Base-by-base conservation (phyloP, 2,888 invertebrate species). In the Apantesis nais region DNA sequence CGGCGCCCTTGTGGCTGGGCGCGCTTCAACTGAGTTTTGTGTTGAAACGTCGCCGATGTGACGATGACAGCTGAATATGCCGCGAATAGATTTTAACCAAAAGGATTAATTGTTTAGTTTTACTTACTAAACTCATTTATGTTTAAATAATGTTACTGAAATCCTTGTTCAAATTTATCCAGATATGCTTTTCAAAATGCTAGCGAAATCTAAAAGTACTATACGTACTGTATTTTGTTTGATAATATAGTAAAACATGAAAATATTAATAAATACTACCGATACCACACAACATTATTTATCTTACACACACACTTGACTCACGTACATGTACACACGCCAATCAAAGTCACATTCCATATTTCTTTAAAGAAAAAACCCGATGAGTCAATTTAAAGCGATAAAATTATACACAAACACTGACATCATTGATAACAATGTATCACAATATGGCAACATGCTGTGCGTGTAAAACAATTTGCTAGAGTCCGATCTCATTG, bases 1-100 rank as follows among this genome's bases (percentile, higher is more conserved):
- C 84, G 92, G 91, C 91, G 90, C 90, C 90, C 78, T 77, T 78
- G 81, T 81, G 91, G 88, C 89, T 91, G 90, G 90, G 89, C 78
- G 83, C 89, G 90, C 83, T 85, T 79, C 90, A 90, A 90, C 88
- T 80, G 74, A 76, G 74, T 87, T 58, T 92, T 77, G 70, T 74
- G 84, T 88, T 90, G 90, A 80, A 89, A 86, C 91, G 88, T 82
- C 78, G 82, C 89, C 89, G 89, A 87, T 79, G 73, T 74, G 94
- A 94, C 94, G 93, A 78, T 85, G 73, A 74, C 68, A 80, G 65
- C 68, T 74, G 70, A 76, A 77, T 64, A 62, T 71, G 67, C 44
- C 44, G 37, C 16, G 58, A 68, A 75, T 79, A 74, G 71, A 12
- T 72, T 78, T 71, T 61, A 66, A 41, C 63, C 70, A 67, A 34